Evolutionary conservation across 2,113 vertebrate genomes (phyloP), one percentile per base, ranked within the genome.

Genomic region (Burhinus bistriatus): DNA sequence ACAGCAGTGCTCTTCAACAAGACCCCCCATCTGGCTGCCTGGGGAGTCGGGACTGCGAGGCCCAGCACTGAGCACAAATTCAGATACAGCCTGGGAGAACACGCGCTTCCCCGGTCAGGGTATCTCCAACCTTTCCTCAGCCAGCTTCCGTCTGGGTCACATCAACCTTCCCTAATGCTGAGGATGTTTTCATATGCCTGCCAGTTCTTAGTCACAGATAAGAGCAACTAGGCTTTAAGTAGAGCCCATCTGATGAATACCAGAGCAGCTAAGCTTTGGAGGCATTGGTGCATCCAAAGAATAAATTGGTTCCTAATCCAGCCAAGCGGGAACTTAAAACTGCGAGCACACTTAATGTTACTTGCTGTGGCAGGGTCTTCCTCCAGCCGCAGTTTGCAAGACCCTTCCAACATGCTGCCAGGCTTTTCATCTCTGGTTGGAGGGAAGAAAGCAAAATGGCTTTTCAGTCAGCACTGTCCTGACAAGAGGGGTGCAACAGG

Each of bases 341-440:
- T 32, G 29, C 0, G 12, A 64, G 36, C 15, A 38, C 0, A 0
- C 25, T 79, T 72, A 36, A 9, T 36, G 15, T 27, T 59, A 23
- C 25, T 73, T 93, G 29, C 25, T 91, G 16, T 57, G 21, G 32
- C 49, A 80, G 36, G 25, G 5, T 91, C 34, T 85, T 95, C 49
- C 45, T 88, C 40, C 12, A 45, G 38, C 81, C 85, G 58, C 18
- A 36, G 32, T 40, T 64, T 64, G 20, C 27, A 65, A 79, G 75
- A 57, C 30, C 25, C 18, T 82, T 89, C 52, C 51, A 52, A 55
- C 11, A 8, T 3, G 4, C 22, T 87, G 22, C 27, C 59, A 79
- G 34, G 15, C 1, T 66, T 77, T 81, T 71, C 5, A 2, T 45
- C 32, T 68, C 64, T n/a, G 22, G 18, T 5, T 34, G 25, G 21